Conservation (phyloP, 2,888 invertebrate species). For the Sepiola atlantica region DNA sequence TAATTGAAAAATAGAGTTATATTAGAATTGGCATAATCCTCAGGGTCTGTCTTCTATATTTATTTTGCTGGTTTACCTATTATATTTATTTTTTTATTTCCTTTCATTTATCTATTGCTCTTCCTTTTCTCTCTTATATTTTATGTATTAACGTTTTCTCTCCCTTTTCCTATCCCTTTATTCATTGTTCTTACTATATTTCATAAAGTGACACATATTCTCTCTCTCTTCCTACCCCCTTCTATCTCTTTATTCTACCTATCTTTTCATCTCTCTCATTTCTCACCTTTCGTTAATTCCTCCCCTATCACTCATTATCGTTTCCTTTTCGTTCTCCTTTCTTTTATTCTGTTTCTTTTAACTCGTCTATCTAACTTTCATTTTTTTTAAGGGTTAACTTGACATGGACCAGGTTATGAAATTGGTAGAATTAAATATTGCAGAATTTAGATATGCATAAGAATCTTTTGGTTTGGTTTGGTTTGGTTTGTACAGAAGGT, state of each 20-base stretch:
- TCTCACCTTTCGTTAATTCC: not conserved
- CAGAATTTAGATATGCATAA: too few species aligned
- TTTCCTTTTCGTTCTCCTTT: not conserved
- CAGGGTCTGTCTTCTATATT: not conserved
- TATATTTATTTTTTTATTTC: too few species aligned
- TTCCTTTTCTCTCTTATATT: not conserved
- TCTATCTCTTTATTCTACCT: too few species aligned
- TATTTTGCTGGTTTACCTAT: not conserved
- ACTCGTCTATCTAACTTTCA: too few species aligned
- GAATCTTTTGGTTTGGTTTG: too few species aligned
- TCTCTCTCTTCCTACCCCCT: not conserved
- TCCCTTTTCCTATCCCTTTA: not conserved
- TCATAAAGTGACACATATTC: not conserved
- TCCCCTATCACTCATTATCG: not conserved
- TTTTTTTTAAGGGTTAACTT: too few species aligned
- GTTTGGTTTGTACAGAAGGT: too few species aligned
- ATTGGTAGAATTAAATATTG: too few species aligned
- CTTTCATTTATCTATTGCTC: too few species aligned
- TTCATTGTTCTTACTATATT: not conserved
- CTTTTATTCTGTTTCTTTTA: too few species aligned
- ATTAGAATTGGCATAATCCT: slow-evolving; percentile 22
- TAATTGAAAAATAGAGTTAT: slow-evolving; percentile 32
- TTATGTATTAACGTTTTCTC: not conserved
- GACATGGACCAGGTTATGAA: too few species aligned
- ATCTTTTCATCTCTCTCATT: not conserved